These are phyloP conservation scores for Drosophila subpulchrella DNA, from an alignment of 1,140 invertebrate genomes.

Conservation along the genomic window DNA sequence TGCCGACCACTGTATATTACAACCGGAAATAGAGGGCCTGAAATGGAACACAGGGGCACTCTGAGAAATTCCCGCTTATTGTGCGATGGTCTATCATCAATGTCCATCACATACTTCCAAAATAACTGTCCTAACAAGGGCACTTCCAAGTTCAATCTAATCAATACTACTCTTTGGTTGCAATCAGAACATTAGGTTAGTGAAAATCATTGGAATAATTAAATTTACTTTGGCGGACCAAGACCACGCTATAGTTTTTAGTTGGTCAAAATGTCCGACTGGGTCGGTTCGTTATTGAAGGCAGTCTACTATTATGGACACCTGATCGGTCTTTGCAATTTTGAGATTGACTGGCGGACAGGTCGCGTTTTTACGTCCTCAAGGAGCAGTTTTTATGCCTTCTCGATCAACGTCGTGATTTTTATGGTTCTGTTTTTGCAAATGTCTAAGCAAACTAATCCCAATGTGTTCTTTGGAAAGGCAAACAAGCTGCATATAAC, in stretches of 20 bases:
- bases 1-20: no score
- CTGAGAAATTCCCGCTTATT: no score
- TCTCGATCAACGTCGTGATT: background rate
- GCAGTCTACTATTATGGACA: background rate
- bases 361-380: conserved; percentile 4
- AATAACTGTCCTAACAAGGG: background rate
- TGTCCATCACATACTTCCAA: no score
- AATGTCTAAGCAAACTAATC: background rate
- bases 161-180: background rate
- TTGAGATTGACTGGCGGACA: conserved; percentile 15
- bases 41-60: no score
- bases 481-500: conserved; percentile 4
- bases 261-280: conserved; percentile 24
- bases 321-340: conserved; percentile 22
- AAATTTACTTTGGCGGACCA: background rate
- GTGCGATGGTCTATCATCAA: no score
- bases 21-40: no score
- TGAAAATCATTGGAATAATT: background rate
- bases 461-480: background rate
- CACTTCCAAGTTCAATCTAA: background rate
- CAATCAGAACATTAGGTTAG: background rate
- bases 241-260: background rate
- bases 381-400: conserved; percentile 11
- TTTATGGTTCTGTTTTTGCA: background rate
- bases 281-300: conserved; percentile 12